Evolutionary conservation across 2,797 vertebrate species (phyloP).

Genomic region (Macroramphosus scolopax): DNA sequence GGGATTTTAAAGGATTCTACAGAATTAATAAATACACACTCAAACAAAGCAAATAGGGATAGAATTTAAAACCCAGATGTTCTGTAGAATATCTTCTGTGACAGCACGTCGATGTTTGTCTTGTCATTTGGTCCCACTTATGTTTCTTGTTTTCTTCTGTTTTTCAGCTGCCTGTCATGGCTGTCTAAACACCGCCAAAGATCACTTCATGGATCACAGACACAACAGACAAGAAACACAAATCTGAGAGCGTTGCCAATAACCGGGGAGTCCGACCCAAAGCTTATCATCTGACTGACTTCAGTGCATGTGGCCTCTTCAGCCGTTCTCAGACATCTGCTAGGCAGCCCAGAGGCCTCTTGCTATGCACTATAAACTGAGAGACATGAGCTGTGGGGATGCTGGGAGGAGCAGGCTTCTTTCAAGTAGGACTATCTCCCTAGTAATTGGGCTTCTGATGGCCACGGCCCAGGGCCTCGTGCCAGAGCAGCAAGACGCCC

Average conservation of each 20-base stretch:
- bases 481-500: conserved; percentile 77
- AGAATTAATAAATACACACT: no score
- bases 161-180: conserved; percentile 61
- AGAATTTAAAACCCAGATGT: no score
- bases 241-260: conserved; percentile 57
- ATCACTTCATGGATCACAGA: conserved; percentile 71
- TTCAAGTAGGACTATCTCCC: conserved; percentile 83
- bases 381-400: conserved; percentile 51
- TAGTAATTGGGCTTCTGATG: conserved; percentile 77
- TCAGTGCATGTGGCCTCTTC: conserved; percentile 71
- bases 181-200: conserved; percentile 62
- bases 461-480: conserved; percentile 74
- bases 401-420: conserved; percentile 46
- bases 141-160: conserved; percentile 10
- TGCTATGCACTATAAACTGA: conserved; percentile 73
- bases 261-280: conserved; percentile 49
- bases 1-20: no score
- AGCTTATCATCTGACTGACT: conserved; percentile 59
- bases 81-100: no score
- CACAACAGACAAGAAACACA: conserved; percentile 51
- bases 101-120: neutral
- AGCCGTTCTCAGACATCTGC: conserved; percentile 68
- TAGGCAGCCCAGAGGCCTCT: conserved; percentile 63
- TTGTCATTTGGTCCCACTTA: conserved; percentile 11
- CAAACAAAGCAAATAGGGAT: no score